Evolutionary conservation across 2,888 invertebrate species (phyloP).

Genomic region (Notodonta ziczac): DNA sequence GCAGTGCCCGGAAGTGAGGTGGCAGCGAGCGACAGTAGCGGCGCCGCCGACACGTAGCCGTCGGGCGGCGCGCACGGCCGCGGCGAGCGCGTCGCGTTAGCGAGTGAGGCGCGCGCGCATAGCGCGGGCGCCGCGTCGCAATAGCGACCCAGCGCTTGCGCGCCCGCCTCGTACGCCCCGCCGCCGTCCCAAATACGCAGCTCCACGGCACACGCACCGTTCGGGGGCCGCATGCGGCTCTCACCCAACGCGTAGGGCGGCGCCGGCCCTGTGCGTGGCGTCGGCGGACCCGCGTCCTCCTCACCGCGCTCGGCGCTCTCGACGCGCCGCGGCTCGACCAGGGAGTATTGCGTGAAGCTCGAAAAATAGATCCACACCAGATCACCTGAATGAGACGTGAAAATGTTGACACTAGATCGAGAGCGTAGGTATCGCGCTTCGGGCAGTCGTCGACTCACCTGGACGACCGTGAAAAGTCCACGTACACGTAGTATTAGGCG

Average conservation of each 20-base stretch:
- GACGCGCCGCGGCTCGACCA: constrained; percentile 79
- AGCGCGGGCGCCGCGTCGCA: constrained; percentile 91
- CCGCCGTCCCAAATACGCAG: constrained; percentile 91
- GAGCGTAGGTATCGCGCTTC: neutral
- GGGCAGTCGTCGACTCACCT: constrained; percentile 49
- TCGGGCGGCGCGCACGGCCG: constrained; percentile 92
- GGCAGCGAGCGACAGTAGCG: constrained; percentile 66
- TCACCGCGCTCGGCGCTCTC: constrained; percentile 83
- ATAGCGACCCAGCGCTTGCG: constrained; percentile 86
- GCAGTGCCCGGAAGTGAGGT: constrained; percentile 89
- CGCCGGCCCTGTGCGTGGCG: constrained; percentile 25
- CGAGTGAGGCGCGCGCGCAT: constrained; percentile 92
- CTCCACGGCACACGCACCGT: constrained; percentile 86
- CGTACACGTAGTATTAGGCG: constrained; percentile 94
- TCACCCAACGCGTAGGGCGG: constrained; percentile 12
- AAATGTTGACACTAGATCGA: neutral
- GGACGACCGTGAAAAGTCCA: constrained; percentile 93
- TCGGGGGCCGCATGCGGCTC: constrained; percentile 23
- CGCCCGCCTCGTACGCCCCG: constrained; percentile 74
- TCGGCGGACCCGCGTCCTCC: constrained; percentile 41
- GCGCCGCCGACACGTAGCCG: constrained; percentile 87
- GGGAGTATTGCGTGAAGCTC: constrained; percentile 92
- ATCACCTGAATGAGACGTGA: constrained; percentile 81
- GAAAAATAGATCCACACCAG: constrained; percentile 95
- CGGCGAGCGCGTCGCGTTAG: constrained; percentile 89